Base-by-base conservation (phyloP, 1,140 invertebrate species). In the Tigriopus japonicus region DNA sequence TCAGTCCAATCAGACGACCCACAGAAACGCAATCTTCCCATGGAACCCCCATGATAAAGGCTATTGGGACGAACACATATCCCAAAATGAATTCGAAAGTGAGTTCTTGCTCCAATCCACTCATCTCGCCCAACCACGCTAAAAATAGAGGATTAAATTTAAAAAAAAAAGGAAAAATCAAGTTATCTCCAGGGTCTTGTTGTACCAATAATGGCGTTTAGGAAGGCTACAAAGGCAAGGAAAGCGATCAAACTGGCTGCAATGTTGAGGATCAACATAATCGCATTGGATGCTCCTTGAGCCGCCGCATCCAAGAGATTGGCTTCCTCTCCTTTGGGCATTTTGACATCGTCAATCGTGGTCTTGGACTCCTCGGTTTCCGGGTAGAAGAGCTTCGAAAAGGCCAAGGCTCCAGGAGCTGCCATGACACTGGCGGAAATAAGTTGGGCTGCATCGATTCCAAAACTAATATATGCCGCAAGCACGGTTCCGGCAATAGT, bases 371-470 rank as follows among this genome's bases (percentile, higher is more conserved):
- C 21, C 21, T 52, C 42, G 24, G 23, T 60, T 24, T 52, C 58
- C 12, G 93, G 93, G 74, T 87, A 86, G 65, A 93, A 78, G 6
- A 98, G 72, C 71, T 98, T 98, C 1, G 88, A 80, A 62, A 81
- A 85, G 65, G 84, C 86, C 6, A 98, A 72, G 0, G 91, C 83
- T 23, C 87, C 87, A 0, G 93, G 90, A 0, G 92, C 92, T 0
- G 89, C 86, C 92, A 98, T 96, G 0, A 96, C 81, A 52, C 86
- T 89, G 0, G 93, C 89, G 0, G 88, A 88, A 53, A 98, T 80
- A 15, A 88, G 71, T 71, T 87, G 82, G 0, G 80, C 76, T 1
- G 87, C 78, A 62, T 85, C 78, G 6, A 92, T 88, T 1, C 91
- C 92, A 70, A 91, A 92, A 17, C 77, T 77, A 41, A 95, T 86